These are phyloP conservation scores for Drosophila testacea DNA, from an alignment of 2,888 invertebrate species.

Conservation along the genomic window DNA sequence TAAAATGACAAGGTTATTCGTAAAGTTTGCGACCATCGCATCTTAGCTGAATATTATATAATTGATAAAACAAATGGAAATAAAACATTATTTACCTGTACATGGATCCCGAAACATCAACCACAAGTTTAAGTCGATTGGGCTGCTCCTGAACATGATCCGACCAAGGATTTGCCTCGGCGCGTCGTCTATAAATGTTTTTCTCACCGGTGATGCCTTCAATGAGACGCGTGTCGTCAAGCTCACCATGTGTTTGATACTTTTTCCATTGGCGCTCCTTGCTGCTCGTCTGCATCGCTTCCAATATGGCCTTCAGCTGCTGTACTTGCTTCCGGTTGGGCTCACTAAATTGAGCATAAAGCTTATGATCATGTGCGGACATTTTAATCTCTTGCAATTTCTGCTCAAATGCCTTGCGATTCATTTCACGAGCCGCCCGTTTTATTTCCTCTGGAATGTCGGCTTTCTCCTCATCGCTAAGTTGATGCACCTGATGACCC, in stretches of 20 bases:
- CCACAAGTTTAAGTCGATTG: slow-evolving; percentile 93
- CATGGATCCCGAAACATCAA: slow-evolving; percentile 99
- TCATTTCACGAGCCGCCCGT: slow-evolving; percentile 97
- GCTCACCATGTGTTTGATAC: slow-evolving; percentile 97
- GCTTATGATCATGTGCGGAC: slow-evolving; percentile 96
- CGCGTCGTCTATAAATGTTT: slow-evolving; percentile 93
- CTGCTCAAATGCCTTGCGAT: slow-evolving; percentile 93
- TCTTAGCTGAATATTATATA: too few relatives aligned
- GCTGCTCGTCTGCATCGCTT: slow-evolving; percentile 95
- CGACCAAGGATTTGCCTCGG: slow-evolving; percentile 94
- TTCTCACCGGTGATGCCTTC: slow-evolving; percentile 97
- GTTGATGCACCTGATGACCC: slow-evolving; percentile 97
- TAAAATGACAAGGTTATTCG: background rate
- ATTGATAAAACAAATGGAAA: too few relatives aligned
- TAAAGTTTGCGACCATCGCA: too few relatives aligned
- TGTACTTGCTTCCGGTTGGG: slow-evolving; percentile 91
- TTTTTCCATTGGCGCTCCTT: slow-evolving; percentile 97
- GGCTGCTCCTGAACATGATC: slow-evolving; percentile 95
- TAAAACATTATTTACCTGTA: slow-evolving; percentile 87
- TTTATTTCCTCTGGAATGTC: slow-evolving; percentile 95
- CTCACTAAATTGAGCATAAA: slow-evolving; percentile 93
- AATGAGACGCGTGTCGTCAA: slow-evolving; percentile 97
- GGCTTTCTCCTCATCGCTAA: slow-evolving; percentile 95
- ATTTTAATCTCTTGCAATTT: slow-evolving; percentile 96
- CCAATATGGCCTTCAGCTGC: slow-evolving; percentile 93